These are phyloP conservation scores for Stomatorhinus ivindoensis DNA, from an alignment of 2,113 vertebrate species.

Conservation along the genomic window DNA sequence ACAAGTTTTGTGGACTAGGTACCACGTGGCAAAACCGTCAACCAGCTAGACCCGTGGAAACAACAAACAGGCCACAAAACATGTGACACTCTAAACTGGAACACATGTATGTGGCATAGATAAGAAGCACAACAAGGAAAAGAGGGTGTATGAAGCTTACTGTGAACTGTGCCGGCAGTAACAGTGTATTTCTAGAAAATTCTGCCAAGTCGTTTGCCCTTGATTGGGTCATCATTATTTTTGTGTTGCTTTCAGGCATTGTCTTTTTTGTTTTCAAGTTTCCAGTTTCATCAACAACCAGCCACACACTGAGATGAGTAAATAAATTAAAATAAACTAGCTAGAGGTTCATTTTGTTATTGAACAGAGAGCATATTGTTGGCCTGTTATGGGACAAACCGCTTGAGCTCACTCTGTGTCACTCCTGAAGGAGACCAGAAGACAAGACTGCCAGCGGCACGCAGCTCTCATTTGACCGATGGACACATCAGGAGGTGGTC, in stretches of 20 bases:
- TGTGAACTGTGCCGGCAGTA: background rate
- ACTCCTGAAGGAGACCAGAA: background rate
- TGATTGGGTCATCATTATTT: background rate
- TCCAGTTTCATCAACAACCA: constrained; percentile 13
- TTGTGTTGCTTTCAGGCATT: background rate
- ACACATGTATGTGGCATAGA: background rate
- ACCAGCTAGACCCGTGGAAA: background rate
- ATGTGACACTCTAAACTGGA: background rate
- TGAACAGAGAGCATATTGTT: background rate
- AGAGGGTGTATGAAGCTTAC: background rate
- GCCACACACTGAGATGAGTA: constrained; percentile 6
- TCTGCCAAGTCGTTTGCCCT: background rate
- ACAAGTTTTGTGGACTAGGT: background rate
- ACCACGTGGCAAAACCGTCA: background rate
- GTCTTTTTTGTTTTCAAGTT: constrained; percentile 4
- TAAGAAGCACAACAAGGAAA: background rate
- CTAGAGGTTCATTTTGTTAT: background rate
- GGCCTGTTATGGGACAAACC: background rate
- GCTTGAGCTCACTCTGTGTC: background rate
- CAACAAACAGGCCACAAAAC: background rate
- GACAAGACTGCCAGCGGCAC: background rate
- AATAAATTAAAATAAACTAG: background rate
- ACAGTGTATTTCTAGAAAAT: background rate
- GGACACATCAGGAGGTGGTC: background rate
- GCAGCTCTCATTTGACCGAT: background rate